Evolutionary conservation across 2,888 invertebrate species (phyloP).

Genomic region (Sminthurinus aureus): DNA sequence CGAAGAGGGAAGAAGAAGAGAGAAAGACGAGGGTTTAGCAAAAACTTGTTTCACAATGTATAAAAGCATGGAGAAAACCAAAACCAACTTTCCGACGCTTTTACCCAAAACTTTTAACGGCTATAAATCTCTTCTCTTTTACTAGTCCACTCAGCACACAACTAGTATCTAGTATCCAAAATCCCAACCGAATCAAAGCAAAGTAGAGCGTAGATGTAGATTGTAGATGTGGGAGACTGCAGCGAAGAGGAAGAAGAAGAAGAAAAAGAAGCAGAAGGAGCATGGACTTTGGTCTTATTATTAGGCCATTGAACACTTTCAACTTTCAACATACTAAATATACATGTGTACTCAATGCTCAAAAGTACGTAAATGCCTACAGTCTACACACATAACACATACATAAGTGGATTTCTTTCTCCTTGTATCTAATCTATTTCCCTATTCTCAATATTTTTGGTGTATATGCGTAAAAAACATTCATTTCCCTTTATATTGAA

Average conservation of each 20-base stretch:
- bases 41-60: constrained; percentile 44
- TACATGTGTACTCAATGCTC: neutral
- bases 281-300: neutral
- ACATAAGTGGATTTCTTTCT: neutral
- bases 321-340: neutral
- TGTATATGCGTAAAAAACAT: neutral
- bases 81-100: constrained; percentile 55
- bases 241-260: neutral
- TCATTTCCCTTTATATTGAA: constrained; percentile 12
- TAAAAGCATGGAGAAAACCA: constrained; percentile 48
- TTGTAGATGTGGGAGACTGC: neutral
- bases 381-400: neutral
- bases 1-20: too few species aligned
- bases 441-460: neutral
- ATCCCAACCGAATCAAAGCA: constrained; percentile 9
- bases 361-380: neutral
- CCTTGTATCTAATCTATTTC: neutral
- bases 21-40: constrained; percentile 27
- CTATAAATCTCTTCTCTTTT: constrained; percentile 54
- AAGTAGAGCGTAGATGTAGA: constrained; percentile 10
- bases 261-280: neutral
- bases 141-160: constrained; percentile 42
- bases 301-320: neutral
- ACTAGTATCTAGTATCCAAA: neutral
- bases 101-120: constrained; percentile 58